phyloP scores from a whole-genome alignment of 2,113 vertebrate genomes.

The Coptodon bakossiorum region DNA sequence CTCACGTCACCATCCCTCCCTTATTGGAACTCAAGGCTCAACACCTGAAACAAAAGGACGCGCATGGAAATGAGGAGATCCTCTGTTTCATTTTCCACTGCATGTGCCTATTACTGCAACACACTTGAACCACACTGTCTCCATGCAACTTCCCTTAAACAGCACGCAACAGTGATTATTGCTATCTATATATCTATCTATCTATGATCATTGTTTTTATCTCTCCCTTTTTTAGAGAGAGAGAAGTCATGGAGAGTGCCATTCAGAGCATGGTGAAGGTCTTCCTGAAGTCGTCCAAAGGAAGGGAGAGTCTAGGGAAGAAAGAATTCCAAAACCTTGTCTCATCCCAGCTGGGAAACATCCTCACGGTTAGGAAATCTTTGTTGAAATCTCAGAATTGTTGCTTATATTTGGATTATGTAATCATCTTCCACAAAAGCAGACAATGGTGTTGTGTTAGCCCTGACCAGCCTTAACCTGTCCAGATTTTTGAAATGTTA shows the following conservation, averaged over 20 bases:
- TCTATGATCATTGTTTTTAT: background rate
- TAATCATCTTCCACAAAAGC: background rate
- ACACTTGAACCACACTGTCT: background rate
- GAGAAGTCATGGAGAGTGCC: slow-evolving; percentile 69
- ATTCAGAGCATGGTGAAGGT: slow-evolving; percentile 69
- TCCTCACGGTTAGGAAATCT: slow-evolving; percentile 66
- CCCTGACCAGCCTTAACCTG: background rate
- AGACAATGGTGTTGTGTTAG: background rate
- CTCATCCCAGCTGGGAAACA: slow-evolving; percentile 67
- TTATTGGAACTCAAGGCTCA: background rate
- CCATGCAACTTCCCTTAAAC: background rate
- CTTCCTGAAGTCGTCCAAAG: slow-evolving; percentile 69
- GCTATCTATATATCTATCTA: background rate
- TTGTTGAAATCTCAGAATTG: slow-evolving; percentile 2
- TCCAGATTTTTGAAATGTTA: background rate
- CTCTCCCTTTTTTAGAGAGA: slow-evolving; percentile 22
- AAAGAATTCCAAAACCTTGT: slow-evolving; percentile 71
- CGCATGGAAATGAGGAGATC: slow-evolving; percentile 11
- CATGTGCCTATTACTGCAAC: background rate
- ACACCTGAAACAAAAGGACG: slow-evolving; percentile 45
- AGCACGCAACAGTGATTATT: background rate
- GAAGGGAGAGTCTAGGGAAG: slow-evolving; percentile 64
- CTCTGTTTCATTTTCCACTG: slow-evolving; percentile 43
- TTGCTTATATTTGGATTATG: background rate
- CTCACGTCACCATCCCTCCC: slow-evolving; percentile 49